These are phyloP conservation scores for Pseudolycoriella hygida DNA, from an alignment of 2,888 invertebrate genomes.

Conservation along the genomic window DNA sequence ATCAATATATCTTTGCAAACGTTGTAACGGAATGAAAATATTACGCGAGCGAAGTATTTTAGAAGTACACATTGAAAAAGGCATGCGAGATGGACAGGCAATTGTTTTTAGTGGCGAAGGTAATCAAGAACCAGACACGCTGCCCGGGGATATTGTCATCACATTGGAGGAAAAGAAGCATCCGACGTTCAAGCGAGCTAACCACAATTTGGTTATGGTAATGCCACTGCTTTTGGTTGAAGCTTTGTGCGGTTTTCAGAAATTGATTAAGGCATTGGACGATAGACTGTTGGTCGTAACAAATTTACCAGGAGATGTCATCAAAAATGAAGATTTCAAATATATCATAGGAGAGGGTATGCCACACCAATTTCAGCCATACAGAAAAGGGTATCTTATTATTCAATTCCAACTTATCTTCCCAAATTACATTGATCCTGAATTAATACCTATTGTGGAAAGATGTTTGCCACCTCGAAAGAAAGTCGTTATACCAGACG, in stretches of 20 bases:
- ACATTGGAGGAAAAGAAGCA: constrained; percentile 90
- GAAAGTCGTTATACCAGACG: constrained; percentile 32
- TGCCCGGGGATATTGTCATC: constrained; percentile 90
- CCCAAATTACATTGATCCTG: constrained; percentile 52
- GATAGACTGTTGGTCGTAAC: constrained; percentile 74
- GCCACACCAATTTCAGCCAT: constrained; percentile 89
- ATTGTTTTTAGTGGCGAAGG: constrained; percentile 89
- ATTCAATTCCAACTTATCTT: constrained; percentile 86
- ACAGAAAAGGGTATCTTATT: constrained; percentile 75
- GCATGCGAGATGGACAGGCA: constrained; percentile 92
- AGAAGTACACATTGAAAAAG: constrained; percentile 87
- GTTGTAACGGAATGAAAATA: constrained; percentile 81
- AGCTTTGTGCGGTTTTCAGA: constrained; percentile 89
- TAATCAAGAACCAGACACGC: constrained; percentile 47
- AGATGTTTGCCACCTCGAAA: constrained; percentile 62
- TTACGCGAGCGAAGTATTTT: constrained; percentile 80
- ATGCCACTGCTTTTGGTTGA: constrained; percentile 81
- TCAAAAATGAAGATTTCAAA: constrained; percentile 78
- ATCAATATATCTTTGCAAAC: constrained; percentile 85
- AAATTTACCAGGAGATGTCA: constrained; percentile 71
- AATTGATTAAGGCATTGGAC: constrained; percentile 72
- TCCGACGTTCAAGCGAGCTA: constrained; percentile 45
- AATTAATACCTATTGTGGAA: constrained; percentile 58
- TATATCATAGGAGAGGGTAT: constrained; percentile 87
- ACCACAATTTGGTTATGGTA: constrained; percentile 61